phyloP scores from a whole-genome alignment of 2,888 invertebrate genomes.

The Rhorus exstirpatorius region DNA sequence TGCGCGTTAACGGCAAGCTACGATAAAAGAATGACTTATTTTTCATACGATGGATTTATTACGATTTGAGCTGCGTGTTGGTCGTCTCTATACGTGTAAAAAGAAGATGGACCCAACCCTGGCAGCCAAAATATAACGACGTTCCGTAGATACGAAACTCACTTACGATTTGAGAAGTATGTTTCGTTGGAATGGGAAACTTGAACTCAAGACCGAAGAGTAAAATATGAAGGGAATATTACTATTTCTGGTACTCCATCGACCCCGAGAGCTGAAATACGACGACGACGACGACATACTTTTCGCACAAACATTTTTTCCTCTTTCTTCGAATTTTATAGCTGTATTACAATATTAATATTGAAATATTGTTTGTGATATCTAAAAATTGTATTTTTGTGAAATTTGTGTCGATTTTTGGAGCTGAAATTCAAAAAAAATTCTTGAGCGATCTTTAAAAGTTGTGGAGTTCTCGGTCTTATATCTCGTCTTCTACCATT shows the following conservation, averaged over 20 bases:
- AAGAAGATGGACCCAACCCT: conserved; percentile 1
- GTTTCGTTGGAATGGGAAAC: neutral
- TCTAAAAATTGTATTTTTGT: neutral
- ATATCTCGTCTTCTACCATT: too few relatives aligned
- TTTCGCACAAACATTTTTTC: neutral
- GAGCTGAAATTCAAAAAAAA: too few relatives aligned
- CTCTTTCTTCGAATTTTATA: neutral
- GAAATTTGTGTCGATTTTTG: too few relatives aligned
- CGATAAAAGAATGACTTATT: conserved; percentile 21
- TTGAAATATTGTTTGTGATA: too few relatives aligned
- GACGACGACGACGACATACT: neutral
- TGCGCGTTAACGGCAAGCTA: neutral
- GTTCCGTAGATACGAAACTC: conserved; percentile 14
- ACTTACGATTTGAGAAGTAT: conserved; percentile 29
- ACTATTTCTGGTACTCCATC: neutral
- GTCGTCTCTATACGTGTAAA: conserved; percentile 11
- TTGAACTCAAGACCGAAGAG: neutral
- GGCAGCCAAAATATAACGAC: conserved; percentile 2
- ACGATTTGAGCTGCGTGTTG: conserved; percentile 23
- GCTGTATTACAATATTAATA: too few relatives aligned
- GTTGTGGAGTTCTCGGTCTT: too few relatives aligned
- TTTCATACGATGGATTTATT: conserved; percentile 12
- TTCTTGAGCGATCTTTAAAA: too few relatives aligned
- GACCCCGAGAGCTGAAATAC: conserved; percentile 3
- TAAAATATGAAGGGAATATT: conserved; percentile 12